phyloP scores from a whole-genome alignment of 1,140 invertebrate genomes.

The Zaprionus kolodkinae region DNA sequence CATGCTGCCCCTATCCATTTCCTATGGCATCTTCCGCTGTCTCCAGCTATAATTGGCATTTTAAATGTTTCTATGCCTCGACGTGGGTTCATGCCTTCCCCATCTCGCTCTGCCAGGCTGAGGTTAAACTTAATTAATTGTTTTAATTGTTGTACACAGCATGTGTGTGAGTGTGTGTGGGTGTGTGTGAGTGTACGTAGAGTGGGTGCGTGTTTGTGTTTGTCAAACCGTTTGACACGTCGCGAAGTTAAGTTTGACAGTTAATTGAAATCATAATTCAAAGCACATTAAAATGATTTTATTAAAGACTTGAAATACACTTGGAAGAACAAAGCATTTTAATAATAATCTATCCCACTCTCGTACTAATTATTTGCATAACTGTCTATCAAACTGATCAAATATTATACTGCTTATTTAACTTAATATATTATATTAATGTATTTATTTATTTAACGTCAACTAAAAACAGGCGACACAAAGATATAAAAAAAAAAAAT shows the following conservation, averaged over 20 bases:
- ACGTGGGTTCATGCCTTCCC: constrained; percentile 21
- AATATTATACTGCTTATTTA: not conserved
- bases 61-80: constrained; percentile 51
- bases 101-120: not conserved
- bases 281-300: not conserved
- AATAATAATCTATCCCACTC: too few relatives aligned
- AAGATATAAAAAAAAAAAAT: too few relatives aligned
- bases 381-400: not conserved
- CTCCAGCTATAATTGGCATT: constrained; percentile 69
- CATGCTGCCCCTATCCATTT: constrained; percentile 14
- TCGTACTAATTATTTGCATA: not conserved
- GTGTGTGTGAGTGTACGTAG: constrained; percentile 1
- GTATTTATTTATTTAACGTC: too few relatives aligned
- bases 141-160: constrained; percentile 54
- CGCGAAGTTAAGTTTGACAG: constrained; percentile 13
- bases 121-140: constrained; percentile 69
- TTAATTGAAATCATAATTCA: constrained; percentile 33
- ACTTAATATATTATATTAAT: not conserved
- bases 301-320: not conserved
- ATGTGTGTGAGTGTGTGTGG: constrained; percentile 4
- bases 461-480: too few relatives aligned
- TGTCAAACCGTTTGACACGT: constrained; percentile 56
- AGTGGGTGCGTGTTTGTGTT: not conserved
- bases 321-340: not conserved
- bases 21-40: constrained; percentile 21